phyloP scores from a whole-genome alignment of 2,797 vertebrate species.

The Protosalanx chinensis region DNA sequence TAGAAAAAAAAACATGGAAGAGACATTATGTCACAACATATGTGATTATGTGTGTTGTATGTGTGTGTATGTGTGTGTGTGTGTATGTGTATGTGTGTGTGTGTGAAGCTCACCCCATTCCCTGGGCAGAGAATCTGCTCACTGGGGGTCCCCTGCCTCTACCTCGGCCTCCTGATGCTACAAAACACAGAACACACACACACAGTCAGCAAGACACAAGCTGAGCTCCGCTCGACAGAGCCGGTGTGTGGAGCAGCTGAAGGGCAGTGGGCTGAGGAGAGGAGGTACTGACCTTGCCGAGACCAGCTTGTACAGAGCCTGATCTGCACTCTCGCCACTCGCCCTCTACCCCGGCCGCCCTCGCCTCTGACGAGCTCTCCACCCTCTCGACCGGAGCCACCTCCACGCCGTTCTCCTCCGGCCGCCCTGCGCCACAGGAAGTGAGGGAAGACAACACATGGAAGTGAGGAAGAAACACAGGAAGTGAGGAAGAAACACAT shows the following conservation, averaged over 20 bases:
- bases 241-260: not conserved
- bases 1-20: too few species aligned
- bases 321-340: conserved; percentile 74
- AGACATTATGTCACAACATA: too few species aligned
- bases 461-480: not conserved
- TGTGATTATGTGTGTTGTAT: too few species aligned
- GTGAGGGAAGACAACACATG: too few species aligned
- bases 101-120: conserved; percentile 84
- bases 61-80: too few species aligned
- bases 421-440: conserved; percentile 65
- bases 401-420: conserved; percentile 92
- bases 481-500: not conserved
- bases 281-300: not conserved
- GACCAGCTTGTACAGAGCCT: not conserved
- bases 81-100: too few species aligned
- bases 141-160: conserved; percentile 82
- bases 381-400: conserved; percentile 71
- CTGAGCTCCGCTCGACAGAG: not conserved
- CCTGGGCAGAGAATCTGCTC: conserved; percentile 89
- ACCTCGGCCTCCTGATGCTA: conserved; percentile 86
- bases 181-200: not conserved
- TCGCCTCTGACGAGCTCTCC: conserved; percentile 64
- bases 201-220: not conserved
- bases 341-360: conserved; percentile 63
- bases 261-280: not conserved